A percentile compares a stretch with the other conserved stretches of the same genome.
phyloP scores from a whole-genome alignment of 2,797 vertebrate species.

The Pogonophryne albipinna region DNA sequence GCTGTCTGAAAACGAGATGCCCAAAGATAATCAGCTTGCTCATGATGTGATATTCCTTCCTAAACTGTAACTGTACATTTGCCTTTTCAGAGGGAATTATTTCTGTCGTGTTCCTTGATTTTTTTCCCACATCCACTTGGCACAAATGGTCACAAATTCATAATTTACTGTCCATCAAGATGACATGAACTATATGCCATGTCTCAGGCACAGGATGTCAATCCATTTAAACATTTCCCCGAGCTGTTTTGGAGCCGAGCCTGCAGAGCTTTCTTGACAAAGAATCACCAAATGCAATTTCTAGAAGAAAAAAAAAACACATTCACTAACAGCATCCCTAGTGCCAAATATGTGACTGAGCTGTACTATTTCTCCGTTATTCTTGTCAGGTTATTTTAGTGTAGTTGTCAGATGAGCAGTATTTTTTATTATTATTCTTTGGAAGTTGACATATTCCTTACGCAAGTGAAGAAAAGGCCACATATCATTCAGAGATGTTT shows the following conservation, averaged over 20 bases:
- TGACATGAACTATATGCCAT: constrained; percentile 8
- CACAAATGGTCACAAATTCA: not conserved
- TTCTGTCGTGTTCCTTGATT: not conserved
- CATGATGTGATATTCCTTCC: not conserved
- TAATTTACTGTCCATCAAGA: constrained; percentile 27
- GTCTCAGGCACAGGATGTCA: constrained; percentile 25
- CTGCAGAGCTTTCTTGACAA: constrained; percentile 8
- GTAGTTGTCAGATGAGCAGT: constrained; percentile 31
- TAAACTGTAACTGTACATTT: not conserved
- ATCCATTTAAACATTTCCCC: constrained; percentile 25
- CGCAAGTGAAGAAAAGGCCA: not conserved
- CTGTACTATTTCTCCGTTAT: constrained; percentile 5
- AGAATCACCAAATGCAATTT: constrained; percentile 32
- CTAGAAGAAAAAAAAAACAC: constrained; percentile 7
- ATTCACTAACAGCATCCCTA: constrained; percentile 10
- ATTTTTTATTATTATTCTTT: not conserved
- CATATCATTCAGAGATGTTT: constrained; percentile 28
- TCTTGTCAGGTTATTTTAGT: not conserved
- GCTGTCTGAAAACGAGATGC: not conserved
- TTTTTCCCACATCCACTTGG: not conserved
- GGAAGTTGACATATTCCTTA: constrained; percentile 22
- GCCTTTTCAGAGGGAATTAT: not conserved
- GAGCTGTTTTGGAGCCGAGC: constrained; percentile 14
- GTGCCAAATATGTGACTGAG: constrained; percentile 11
- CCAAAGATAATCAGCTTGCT: not conserved